Conservation (phyloP, 2,113 vertebrate genomes). For the Charadrius vociferus region DNA sequence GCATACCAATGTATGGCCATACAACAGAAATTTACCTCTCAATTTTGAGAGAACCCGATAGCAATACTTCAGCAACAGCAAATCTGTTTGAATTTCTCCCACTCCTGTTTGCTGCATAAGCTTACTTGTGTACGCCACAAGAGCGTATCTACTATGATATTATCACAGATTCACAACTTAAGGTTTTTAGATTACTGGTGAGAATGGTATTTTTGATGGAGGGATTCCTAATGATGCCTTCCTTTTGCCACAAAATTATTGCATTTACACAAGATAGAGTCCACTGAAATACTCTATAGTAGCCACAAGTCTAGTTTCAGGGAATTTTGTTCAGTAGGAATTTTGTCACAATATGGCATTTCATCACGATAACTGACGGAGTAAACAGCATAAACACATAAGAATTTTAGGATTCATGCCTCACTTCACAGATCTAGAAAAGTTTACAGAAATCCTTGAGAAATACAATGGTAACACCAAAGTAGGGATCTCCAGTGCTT, state of each 20-base stretch:
- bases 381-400: neutral
- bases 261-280: neutral
- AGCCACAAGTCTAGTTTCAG: neutral
- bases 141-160: neutral
- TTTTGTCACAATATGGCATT: neutral
- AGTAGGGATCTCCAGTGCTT: neutral
- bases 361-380: neutral
- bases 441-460: neutral
- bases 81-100: neutral
- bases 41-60: neutral
- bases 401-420: neutral
- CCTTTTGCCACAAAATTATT: neutral
- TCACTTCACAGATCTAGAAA: neutral
- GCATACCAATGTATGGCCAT: neutral
- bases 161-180: neutral
- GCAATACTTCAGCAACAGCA: neutral
- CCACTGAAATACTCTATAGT: neutral
- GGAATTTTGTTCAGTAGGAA: no score
- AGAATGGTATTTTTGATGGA: neutral
- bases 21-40: neutral
- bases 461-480: neutral
- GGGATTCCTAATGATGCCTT: neutral
- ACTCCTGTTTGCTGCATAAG: neutral
- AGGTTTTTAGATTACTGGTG: neutral
- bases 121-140: neutral